Base-by-base conservation (phyloP, 2,113 vertebrate genomes). In the Halichoeres trimaculatus region DNA sequence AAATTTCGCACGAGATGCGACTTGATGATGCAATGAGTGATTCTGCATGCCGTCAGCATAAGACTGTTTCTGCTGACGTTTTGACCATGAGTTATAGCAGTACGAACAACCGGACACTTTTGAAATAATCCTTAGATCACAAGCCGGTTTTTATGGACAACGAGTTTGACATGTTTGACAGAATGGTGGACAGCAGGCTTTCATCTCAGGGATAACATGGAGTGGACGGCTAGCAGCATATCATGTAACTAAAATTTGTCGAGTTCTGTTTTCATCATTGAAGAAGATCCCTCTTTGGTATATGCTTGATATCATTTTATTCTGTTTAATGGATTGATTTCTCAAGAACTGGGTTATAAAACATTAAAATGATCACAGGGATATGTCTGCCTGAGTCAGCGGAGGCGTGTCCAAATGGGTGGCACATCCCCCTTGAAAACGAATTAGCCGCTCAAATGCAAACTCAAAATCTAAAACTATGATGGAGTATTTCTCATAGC, bases 131-230 rank as follows among this genome's bases (percentile, higher is more conserved):
- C 87, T 61, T 51, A 71, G 77, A 89, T 87, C 85, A 88, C 80
- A 90, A 63, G 83, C 66, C 50, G 54, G 76, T 81, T 70, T 20
- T 34, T 85, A 63, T 56, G 74, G 54, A 88, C 83, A 78, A 40
- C 71, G 2, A 62, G 71, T 85, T 86, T 90, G 35, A 76, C 64
- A 89, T 92, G 87, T 82, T 86, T 88, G 84, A 82, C 74, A 88
- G 58, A 88, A 82, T 55, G 64, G 76, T 22, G 55, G 48, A 76
- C 74, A 61, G 72, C 67, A n/a, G 40, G 63, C 68, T 72, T 61
- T 58, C 74, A 22, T 38, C 58, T 48, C 41, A 5, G 38, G 47
- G 69, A 74, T 70, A 78, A 81, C 56, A 23, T 63, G 66, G 68
- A 79, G 60, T 35, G 61, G 75, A 86, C n/a, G 53, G 75, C 71